phyloP scores from a whole-genome alignment of 1,140 invertebrate species.

The Camponotus vicinus region DNA sequence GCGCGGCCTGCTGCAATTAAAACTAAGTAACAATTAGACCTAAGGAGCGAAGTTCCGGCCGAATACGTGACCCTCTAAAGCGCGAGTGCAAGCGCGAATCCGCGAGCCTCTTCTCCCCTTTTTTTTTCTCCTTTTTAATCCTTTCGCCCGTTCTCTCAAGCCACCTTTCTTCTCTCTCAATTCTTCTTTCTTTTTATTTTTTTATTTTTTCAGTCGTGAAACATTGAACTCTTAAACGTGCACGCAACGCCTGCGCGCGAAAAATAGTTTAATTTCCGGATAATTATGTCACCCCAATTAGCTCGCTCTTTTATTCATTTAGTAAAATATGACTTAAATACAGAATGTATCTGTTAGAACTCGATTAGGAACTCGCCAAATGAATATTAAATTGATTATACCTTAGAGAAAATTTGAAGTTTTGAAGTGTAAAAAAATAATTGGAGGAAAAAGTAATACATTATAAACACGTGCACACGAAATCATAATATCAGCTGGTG shows the following conservation, averaged over 20 bases:
- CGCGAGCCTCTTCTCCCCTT: slow-evolving; percentile 29
- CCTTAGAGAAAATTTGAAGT: not conserved
- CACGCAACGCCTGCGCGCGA: not conserved
- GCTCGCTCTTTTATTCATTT: not conserved
- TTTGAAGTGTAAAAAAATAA: not conserved
- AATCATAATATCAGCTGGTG: not conserved
- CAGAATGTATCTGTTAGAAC: not conserved
- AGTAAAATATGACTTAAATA: not conserved
- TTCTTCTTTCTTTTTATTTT: slow-evolving; percentile 13
- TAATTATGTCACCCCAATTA: slow-evolving; percentile 21
- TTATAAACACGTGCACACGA: not conserved
- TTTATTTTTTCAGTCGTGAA: not conserved
- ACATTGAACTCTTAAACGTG: slow-evolving; percentile 32
- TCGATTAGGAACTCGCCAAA: not conserved
- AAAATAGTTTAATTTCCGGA: slow-evolving; percentile 42
- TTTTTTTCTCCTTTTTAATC: not conserved
- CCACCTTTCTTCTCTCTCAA: slow-evolving; percentile 2
- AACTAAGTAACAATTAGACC: slow-evolving; percentile 82
- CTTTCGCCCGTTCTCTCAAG: slow-evolving; percentile 3
- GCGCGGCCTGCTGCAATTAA: slow-evolving; percentile 77
- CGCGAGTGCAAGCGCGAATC: slow-evolving; percentile 67
- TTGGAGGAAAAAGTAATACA: not conserved
- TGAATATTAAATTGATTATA: slow-evolving; percentile 11
- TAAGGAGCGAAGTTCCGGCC: slow-evolving; percentile 74
- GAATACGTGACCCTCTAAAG: slow-evolving; percentile 80